These are phyloP conservation scores for Oligia strigilis DNA, from an alignment of 2,888 invertebrate species.

Conservation along the genomic window DNA sequence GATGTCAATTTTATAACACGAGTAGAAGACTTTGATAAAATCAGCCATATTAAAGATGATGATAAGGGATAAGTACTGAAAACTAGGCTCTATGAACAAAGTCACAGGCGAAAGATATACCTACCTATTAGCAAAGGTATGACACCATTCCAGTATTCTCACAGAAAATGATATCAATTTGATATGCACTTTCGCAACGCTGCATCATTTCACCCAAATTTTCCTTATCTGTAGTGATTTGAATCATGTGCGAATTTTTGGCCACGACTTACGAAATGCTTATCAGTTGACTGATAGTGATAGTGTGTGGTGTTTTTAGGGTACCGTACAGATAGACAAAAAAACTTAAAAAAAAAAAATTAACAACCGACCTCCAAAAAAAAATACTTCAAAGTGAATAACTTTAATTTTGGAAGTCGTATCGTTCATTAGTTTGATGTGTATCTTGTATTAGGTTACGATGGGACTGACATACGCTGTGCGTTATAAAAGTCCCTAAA, in stretches of 20 bases:
- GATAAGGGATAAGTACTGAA: neutral
- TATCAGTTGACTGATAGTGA: conserved; percentile 62
- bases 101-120: neutral
- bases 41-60: neutral
- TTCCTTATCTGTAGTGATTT: conserved; percentile 40
- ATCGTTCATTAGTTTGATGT: too few relatives aligned
- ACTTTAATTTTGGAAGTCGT: too few relatives aligned
- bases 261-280: conserved; percentile 53
- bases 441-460: too few relatives aligned
- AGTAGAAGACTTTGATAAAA: too few relatives aligned
- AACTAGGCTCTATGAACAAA: conserved; percentile 7
- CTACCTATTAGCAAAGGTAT: conserved; percentile 4
- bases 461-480: too few relatives aligned
- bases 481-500: too few relatives aligned
- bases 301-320: conserved; percentile 38
- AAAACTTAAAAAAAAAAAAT: neutral
- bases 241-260: conserved; percentile 61
- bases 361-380: too few relatives aligned
- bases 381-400: too few relatives aligned
- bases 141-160: conserved; percentile 28
- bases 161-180: conserved; percentile 39
- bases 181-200: conserved; percentile 54
- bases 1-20: neutral
- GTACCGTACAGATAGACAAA: conserved; percentile 19
- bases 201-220: conserved; percentile 42